Evolutionary conservation across 37 sponge, comb jelly and placozoan species (phyloP).

Genomic region (Spongilla lacustris): DNA sequence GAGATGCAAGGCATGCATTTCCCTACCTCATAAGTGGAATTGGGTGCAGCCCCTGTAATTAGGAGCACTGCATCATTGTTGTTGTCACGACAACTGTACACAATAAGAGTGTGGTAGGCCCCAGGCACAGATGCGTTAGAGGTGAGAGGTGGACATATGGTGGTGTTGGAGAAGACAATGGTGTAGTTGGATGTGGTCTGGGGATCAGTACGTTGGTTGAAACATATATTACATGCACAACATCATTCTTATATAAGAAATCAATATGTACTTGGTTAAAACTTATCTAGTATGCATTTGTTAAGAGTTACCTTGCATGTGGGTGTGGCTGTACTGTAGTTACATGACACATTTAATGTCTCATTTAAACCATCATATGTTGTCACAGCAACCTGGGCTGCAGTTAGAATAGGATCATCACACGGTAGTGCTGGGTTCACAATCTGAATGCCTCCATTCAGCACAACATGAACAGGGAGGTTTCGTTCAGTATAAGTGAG

Average conservation of each 20-base stretch:
- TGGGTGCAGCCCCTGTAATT: constrained; percentile 11
- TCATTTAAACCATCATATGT: neutral
- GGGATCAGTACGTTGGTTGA: neutral
- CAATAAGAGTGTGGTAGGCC: neutral
- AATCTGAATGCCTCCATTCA: neutral
- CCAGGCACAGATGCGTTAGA: neutral
- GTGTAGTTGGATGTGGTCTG: neutral
- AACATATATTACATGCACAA: too few relatives aligned
- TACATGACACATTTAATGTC: neutral
- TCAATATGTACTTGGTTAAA: too few relatives aligned
- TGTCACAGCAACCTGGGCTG: neutral
- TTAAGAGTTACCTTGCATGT: neutral
- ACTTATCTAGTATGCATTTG: neutral
- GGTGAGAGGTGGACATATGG: neutral
- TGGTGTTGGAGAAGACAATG: neutral
- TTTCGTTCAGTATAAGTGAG: neutral
- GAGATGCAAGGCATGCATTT: neutral
- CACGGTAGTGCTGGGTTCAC: neutral
- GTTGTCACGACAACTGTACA: constrained; percentile 15
- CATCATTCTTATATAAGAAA: too few relatives aligned
- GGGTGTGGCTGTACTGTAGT: neutral
- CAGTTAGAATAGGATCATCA: neutral
- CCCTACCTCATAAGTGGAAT: neutral
- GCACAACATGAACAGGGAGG: neutral
- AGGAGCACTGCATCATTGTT: neutral